These are phyloP conservation scores for Ophioderma brevispina DNA, from an alignment of 35 echinoderm and acorn worm genomes.

Conservation along the genomic window DNA sequence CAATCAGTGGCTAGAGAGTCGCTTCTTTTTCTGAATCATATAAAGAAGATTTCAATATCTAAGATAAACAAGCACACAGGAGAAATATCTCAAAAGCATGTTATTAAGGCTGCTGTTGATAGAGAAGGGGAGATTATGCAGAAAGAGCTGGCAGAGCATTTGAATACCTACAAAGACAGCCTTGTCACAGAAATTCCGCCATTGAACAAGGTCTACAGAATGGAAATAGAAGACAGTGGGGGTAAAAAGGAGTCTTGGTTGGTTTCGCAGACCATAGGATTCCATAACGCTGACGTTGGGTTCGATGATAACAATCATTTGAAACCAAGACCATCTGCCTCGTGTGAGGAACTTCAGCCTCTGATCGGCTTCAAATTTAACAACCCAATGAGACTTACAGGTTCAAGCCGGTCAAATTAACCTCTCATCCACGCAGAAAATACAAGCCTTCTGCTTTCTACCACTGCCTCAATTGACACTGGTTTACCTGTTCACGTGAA, in stretches of 20 bases:
- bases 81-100: not conserved
- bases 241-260: constrained; percentile 17
- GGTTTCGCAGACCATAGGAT: constrained; percentile 13
- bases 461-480: constrained; percentile 50
- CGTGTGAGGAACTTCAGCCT: not conserved
- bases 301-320: not conserved
- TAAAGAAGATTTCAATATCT: constrained; percentile 37
- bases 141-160: not conserved
- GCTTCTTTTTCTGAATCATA: constrained; percentile 54
- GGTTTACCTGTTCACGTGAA: constrained; percentile 61
- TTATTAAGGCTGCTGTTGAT: not conserved
- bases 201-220: not conserved
- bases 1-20: not conserved
- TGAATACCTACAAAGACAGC: not conserved
- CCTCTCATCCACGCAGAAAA: not conserved
- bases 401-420: too few species aligned
- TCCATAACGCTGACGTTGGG: not conserved
- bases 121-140: not conserved
- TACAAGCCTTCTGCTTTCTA: constrained; percentile 74
- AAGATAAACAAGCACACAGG: not conserved
- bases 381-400: not conserved
- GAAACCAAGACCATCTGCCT: not conserved
- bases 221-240: not conserved
- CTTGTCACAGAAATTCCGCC: not conserved
- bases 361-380: constrained; percentile 2